Evolutionary conservation across 2,888 invertebrate genomes (phyloP).

Genomic region (Rhagonycha fulva): DNA sequence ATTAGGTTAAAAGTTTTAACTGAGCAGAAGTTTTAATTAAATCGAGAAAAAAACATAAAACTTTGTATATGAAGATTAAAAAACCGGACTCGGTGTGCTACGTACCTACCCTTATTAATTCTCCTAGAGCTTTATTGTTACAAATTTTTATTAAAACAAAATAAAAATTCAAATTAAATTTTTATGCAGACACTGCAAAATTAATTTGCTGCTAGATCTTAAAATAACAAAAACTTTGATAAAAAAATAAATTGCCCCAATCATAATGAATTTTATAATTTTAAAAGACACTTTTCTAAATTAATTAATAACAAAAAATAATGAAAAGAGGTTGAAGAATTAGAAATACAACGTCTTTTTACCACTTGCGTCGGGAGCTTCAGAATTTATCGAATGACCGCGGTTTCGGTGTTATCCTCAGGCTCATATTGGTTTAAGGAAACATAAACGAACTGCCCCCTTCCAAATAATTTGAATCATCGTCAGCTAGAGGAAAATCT

Average conservation of each 20-base stretch:
- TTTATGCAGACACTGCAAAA: not conserved
- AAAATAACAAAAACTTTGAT: not conserved
- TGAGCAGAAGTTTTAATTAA: not conserved
- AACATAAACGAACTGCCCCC: too few relatives aligned
- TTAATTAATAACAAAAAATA: too few relatives aligned
- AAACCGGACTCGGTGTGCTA: not conserved
- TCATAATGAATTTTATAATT: not conserved
- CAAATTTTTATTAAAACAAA: not conserved
- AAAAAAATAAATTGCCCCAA: not conserved
- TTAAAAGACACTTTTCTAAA: too few relatives aligned
- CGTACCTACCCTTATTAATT: not conserved
- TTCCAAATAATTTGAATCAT: too few relatives aligned
- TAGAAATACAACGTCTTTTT: too few relatives aligned
- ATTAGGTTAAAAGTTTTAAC: slow-evolving; percentile 2
- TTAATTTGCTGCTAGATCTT: not conserved
- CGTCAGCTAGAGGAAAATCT: too few relatives aligned
- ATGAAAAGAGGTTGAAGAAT: too few relatives aligned
- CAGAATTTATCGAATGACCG: too few relatives aligned
- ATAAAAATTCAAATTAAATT: not conserved
- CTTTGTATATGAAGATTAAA: not conserved
- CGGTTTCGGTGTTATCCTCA: too few relatives aligned
- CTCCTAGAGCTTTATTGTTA: not conserved
- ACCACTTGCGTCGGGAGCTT: too few relatives aligned
- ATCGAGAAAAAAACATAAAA: not conserved
- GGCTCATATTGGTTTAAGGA: too few relatives aligned